Evolutionary conservation across 2,888 invertebrate genomes (phyloP), one percentile per base, ranked within the genome.

Genomic region (Alcis repandata): DNA sequence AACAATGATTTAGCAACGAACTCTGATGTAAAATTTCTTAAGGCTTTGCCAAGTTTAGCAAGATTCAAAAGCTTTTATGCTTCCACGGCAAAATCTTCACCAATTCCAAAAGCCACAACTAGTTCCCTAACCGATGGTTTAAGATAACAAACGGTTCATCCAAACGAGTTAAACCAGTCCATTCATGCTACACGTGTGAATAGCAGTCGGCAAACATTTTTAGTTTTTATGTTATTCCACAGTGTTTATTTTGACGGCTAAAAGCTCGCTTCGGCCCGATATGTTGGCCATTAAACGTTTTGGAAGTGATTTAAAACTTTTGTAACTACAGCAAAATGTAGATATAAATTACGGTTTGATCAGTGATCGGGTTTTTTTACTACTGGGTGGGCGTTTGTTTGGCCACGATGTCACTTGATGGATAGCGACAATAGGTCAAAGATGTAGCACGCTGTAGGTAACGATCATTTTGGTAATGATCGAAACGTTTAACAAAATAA

Each of bases 91-190:
- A 49, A 48, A 27, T 2, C 13, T 41, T 40, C 9, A 53, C 38
- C 15, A 27, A 40, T 27, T 53, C 40, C 4, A 27, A 32, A 61
- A 51, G 10, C 40, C 43, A 49, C 20, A 43, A 19, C 53, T 53
- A 59, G 59, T 49, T 48, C 38, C 27, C 32, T 19, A 33, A 33
- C 52, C 53, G 38, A 51, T 9, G 41, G 56, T 60, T 59, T 32
- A 59, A 59, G 51, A 41, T 60, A 67, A 67, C 61, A 67, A 60
- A 67, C 67, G 59, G 67, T 62, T 51, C 46, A 32, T 63, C 60
- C 32, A 41, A 67, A 72, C 70, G n/a, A 46, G 72, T 70, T 27
- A 38, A 62, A 70, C 72, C 70, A 51, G 70, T 68, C 41, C 65
- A 68, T 72, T 70, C 61, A 67, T 59, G 54, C 40, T 17, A 48